A percentile compares a stretch with the other conserved stretches of the same genome.
phyloP scores from a whole-genome alignment of 2,797 vertebrate genomes.

The Phrynocephalus vlangalii region DNA sequence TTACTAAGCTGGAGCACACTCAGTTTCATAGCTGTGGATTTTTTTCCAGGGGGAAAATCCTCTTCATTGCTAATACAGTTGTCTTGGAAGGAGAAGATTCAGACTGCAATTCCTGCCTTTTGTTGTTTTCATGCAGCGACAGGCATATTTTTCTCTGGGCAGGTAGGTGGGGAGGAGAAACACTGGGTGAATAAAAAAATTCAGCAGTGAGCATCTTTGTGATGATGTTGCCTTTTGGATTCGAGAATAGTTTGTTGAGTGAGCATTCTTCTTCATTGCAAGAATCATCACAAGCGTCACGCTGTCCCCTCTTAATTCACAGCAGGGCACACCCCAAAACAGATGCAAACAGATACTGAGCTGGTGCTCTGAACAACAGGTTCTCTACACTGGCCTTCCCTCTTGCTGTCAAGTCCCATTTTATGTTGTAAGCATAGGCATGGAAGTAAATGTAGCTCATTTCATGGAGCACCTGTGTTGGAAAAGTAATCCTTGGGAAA shows the following conservation, averaged over 20 bases:
- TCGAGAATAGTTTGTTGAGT: conserved; percentile 7
- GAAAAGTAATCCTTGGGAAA: conserved; percentile 48
- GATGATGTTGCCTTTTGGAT: conserved; percentile 20
- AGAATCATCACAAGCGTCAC: conserved; percentile 27
- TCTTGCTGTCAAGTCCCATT: conserved; percentile 38
- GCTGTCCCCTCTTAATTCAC: neutral
- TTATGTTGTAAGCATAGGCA: conserved; percentile 40
- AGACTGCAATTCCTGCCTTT: neutral
- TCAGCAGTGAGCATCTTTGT: neutral
- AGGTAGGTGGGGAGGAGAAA: conserved; percentile 8
- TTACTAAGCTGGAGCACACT: no score
- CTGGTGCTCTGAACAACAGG: conserved; percentile 42
- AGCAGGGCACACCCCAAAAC: conserved; percentile 33
- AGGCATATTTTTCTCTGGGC: neutral
- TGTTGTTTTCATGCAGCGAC: neutral
- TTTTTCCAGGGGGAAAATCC: neutral
- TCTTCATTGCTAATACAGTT: no score
- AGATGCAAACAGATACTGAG: conserved; percentile 29
- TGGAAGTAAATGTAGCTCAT: conserved; percentile 31
- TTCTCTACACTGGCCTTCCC: conserved; percentile 53
- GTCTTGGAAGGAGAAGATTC: neutral
- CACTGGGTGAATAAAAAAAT: conserved; percentile 1
- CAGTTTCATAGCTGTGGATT: neutral
- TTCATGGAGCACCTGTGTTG: conserved; percentile 49
- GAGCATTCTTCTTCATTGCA: conserved; percentile 14